Evolutionary conservation across 2,888 invertebrate genomes (phyloP).

Genomic region (Holacanthella duospinosa): DNA sequence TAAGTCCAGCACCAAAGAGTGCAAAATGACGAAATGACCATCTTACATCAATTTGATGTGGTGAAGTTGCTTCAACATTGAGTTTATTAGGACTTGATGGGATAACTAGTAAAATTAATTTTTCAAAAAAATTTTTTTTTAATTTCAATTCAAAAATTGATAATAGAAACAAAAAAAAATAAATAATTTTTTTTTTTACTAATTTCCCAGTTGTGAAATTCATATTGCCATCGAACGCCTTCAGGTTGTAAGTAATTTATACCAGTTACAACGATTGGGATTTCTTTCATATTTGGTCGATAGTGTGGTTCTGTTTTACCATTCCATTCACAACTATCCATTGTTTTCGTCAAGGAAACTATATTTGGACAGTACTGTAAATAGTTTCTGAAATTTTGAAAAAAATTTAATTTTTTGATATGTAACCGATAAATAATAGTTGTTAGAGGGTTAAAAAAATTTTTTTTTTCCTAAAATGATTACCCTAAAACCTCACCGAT

Average conservation of each 20-base stretch:
- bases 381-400: neutral
- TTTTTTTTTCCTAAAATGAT: too few relatives aligned
- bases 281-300: conserved; percentile 46
- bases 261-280: conserved; percentile 52
- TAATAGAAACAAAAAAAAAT: neutral
- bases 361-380: neutral
- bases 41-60: conserved; percentile 15
- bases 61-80: conserved; percentile 10
- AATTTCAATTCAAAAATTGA: neutral
- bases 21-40: conserved; percentile 30
- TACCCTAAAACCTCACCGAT: too few relatives aligned
- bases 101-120: too few relatives aligned
- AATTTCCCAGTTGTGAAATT: conserved; percentile 25
- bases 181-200: conserved; percentile 18
- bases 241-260: conserved; percentile 48
- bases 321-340: conserved; percentile 43
- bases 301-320: conserved; percentile 48
- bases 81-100: conserved; percentile 20
- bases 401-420: neutral
- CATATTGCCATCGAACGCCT: conserved; percentile 25
- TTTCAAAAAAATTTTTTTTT: neutral
- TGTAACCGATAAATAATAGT: neutral
- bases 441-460: neutral
- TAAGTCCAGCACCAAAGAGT: conserved; percentile 27
- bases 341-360: neutral